phyloP scores from a whole-genome alignment of 2,113 vertebrate species.

The Physeter macrocephalus region DNA sequence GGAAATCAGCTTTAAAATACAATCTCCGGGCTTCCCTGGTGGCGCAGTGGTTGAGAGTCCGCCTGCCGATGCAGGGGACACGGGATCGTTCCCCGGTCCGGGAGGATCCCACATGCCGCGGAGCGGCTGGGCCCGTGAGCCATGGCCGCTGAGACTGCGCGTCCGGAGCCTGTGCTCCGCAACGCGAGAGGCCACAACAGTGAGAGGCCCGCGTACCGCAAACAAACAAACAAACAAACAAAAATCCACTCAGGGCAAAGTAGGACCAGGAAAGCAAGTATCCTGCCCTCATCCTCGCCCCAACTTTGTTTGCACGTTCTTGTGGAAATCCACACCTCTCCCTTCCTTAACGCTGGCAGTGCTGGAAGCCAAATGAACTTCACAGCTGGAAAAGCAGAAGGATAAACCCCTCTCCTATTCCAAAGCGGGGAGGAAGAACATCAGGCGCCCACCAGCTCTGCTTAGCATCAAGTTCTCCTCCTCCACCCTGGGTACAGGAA shows the following conservation, averaged over 20 bases:
- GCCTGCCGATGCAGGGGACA: too few species aligned
- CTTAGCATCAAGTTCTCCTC: neutral
- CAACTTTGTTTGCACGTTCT: neutral
- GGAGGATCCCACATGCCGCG: too few species aligned
- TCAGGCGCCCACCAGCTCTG: neutral
- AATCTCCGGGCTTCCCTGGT: too few species aligned
- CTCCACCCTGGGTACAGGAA: neutral
- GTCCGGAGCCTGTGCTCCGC: too few species aligned
- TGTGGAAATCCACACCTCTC: conserved; percentile 35
- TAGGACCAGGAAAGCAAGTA: neutral
- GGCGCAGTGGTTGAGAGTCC: too few species aligned
- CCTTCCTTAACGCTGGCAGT: neutral
- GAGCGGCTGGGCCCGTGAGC: too few species aligned
- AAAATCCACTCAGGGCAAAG: neutral
- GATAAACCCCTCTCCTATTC: neutral
- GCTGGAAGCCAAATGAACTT: conserved; percentile 39
- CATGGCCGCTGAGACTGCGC: too few species aligned
- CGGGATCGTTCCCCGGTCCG: too few species aligned
- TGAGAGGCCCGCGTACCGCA: too few species aligned
- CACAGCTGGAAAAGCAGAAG: conserved; percentile 50
- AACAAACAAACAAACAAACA: neutral
- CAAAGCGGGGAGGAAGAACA: neutral
- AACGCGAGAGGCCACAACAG: too few species aligned
- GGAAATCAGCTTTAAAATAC: neutral
- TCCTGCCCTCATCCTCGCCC: neutral